Percentiles rank a stretch among this genome's conserved stretches.
Conservation (phyloP, 2,888 invertebrate species). For the Craniophora ligustri region DNA sequence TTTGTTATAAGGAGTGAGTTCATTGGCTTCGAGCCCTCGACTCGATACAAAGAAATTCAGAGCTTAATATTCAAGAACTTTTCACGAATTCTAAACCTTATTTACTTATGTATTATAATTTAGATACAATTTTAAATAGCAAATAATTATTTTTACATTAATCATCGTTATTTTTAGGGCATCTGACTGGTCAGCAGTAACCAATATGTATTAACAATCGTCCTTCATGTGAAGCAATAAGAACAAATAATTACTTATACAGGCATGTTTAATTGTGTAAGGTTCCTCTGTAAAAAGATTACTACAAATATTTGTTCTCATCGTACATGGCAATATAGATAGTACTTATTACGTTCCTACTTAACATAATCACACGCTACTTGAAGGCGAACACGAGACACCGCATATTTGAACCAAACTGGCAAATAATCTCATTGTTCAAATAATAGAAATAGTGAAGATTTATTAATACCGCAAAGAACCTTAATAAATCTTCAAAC, state of each 20-base stretch:
- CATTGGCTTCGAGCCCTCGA: too few species aligned
- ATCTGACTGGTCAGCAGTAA: neutral
- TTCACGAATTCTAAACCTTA: too few species aligned
- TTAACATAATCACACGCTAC: constrained; percentile 38
- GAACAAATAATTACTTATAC: constrained; percentile 23
- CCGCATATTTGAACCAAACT: constrained; percentile 36
- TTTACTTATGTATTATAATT: too few species aligned
- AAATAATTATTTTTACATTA: too few species aligned
- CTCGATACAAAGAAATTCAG: too few species aligned
- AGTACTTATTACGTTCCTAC: neutral
- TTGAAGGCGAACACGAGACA: constrained; percentile 25
- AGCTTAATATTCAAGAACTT: too few species aligned
- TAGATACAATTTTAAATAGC: too few species aligned
- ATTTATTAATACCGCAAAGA: constrained; percentile 6
- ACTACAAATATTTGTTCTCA: constrained; percentile 39
- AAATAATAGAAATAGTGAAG: constrained; percentile 16
- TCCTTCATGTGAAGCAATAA: constrained; percentile 24
- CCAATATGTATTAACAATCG: neutral
- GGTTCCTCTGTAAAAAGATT: constrained; percentile 38
- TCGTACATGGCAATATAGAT: constrained; percentile 24
- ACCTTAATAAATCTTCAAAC: neutral
- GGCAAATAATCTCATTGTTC: constrained; percentile 42
- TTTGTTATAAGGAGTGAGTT: too few species aligned
- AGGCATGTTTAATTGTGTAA: constrained; percentile 27
- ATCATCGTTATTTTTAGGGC: too few species aligned